Conservation (phyloP, 2,797 vertebrate genomes). For the Adrianichthys oophorus region DNA sequence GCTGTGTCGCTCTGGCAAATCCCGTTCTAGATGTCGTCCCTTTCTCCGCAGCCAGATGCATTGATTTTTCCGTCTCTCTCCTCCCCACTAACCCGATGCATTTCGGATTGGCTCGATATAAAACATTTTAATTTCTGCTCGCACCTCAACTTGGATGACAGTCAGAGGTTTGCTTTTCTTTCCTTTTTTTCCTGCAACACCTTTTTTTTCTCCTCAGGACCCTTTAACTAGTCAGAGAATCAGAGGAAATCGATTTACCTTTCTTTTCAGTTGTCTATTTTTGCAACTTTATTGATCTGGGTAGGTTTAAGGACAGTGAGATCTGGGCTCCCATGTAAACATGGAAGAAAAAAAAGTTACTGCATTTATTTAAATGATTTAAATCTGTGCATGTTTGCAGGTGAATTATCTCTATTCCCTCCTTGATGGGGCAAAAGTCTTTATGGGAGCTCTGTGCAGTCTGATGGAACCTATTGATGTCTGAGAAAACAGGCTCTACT, state of each 20-base stretch:
- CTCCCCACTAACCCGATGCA: constrained; percentile 84
- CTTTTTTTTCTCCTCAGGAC: constrained; percentile 26
- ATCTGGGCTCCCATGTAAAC: background rate
- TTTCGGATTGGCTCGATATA: constrained; percentile 93
- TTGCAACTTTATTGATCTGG: constrained; percentile 21
- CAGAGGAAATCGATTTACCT: constrained; percentile 61
- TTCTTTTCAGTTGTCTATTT: constrained; percentile 17
- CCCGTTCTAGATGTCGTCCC: constrained; percentile 91
- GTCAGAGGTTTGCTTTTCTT: constrained; percentile 69
- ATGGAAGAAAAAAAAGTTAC: background rate
- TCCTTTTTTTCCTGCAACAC: constrained; percentile 41
- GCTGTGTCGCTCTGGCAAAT: constrained; percentile 95
- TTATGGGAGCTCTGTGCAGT: constrained; percentile 75
- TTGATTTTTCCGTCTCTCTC: constrained; percentile 91
- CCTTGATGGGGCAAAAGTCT: constrained; percentile 61
- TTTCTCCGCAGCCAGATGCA: constrained; percentile 90
- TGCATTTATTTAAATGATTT: constrained; percentile 8
- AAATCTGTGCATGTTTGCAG: constrained; percentile 47
- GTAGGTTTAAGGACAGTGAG: constrained; percentile 12
- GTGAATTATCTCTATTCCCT: constrained; percentile 68
- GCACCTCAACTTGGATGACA: constrained; percentile 83
- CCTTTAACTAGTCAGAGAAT: constrained; percentile 86
- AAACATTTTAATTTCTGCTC: constrained; percentile 99
- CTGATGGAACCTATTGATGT: constrained; percentile 79
- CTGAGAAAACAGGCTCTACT: constrained; percentile 69